Percentiles rank a stretch among this genome's conserved stretches.
Evolutionary conservation across 2,888 invertebrate genomes (phyloP).

Genomic region (Ormyrus nitidulus): DNA sequence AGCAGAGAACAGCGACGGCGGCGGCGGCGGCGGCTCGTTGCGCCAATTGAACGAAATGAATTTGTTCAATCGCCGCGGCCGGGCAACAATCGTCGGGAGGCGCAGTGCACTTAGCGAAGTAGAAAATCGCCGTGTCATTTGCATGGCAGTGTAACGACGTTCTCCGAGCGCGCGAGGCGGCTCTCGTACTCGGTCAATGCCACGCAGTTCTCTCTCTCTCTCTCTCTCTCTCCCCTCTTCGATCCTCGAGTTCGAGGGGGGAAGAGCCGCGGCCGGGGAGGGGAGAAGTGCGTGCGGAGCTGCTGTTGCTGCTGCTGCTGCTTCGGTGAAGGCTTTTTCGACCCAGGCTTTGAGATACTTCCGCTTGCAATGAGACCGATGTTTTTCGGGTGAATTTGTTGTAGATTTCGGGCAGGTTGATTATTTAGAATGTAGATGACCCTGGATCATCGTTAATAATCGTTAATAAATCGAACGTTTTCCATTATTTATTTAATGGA

Average conservation of each 20-base stretch:
- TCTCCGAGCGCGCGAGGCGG: conserved; percentile 7
- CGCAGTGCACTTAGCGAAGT: conserved; percentile 11
- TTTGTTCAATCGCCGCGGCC: conserved; percentile 24
- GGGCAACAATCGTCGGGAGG: conserved; percentile 5
- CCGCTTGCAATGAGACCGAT: not conserved
- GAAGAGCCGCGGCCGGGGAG: no score
- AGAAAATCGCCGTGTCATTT: conserved; percentile 43
- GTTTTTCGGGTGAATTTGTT: not conserved
- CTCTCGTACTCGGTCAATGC: conserved; percentile 39
- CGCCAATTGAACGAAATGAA: conserved; percentile 36
- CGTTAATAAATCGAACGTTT: no score
- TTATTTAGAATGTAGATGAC: no score
- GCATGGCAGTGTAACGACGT: conserved; percentile 21
- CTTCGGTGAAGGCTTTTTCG: not conserved
- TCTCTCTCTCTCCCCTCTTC: not conserved
- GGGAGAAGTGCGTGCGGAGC: no score
- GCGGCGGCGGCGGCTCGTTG: not conserved
- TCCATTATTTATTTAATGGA: no score
- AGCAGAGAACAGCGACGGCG: no score
- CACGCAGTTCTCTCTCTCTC: conserved; percentile 7
- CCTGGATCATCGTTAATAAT: no score
- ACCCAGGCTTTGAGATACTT: not conserved
- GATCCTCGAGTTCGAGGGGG: no score
- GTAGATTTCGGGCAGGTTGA: no score
- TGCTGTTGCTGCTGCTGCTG: no score